phyloP scores from a whole-genome alignment of 2,888 invertebrate genomes.

The Caenorhabditis virilis region DNA sequence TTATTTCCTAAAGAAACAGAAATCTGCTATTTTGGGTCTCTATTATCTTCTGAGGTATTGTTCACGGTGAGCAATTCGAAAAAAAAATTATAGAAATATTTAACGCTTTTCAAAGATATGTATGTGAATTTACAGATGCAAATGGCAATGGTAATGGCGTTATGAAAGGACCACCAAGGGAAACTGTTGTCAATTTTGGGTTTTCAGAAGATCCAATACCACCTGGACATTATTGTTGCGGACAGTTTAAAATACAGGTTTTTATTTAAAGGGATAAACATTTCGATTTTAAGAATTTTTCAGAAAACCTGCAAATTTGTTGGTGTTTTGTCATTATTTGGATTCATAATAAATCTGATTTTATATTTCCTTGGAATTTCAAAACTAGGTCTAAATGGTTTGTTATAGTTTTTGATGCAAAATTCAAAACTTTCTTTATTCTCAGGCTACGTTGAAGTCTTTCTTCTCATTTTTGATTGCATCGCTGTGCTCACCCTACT shows the following conservation, averaged over 20 bases:
- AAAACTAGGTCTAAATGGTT: constrained; percentile 35
- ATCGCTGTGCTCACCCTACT: constrained; percentile 40
- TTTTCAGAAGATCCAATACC: constrained; percentile 39
- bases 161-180: constrained; percentile 28
- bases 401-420: not conserved
- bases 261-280: not conserved
- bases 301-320: constrained; percentile 46
- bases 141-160: constrained; percentile 39
- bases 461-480: constrained; percentile 44
- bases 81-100: not conserved
- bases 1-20: not conserved
- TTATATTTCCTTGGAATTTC: constrained; percentile 41
- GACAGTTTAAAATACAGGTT: constrained; percentile 21
- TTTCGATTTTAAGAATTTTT: constrained; percentile 4
- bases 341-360: constrained; percentile 39
- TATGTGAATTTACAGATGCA: constrained; percentile 9
- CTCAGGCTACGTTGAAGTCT: constrained; percentile 37
- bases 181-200: constrained; percentile 37
- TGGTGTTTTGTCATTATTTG: constrained; percentile 40
- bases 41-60: not conserved
- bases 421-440: no score
- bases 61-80: not conserved
- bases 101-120: not conserved
- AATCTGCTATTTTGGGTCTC: not conserved
- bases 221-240: constrained; percentile 36